Percentiles rank a stretch among this genome's conserved stretches.
phyloP scores from a whole-genome alignment of 2,113 vertebrate species.

The Oxyruncus cristatus region DNA sequence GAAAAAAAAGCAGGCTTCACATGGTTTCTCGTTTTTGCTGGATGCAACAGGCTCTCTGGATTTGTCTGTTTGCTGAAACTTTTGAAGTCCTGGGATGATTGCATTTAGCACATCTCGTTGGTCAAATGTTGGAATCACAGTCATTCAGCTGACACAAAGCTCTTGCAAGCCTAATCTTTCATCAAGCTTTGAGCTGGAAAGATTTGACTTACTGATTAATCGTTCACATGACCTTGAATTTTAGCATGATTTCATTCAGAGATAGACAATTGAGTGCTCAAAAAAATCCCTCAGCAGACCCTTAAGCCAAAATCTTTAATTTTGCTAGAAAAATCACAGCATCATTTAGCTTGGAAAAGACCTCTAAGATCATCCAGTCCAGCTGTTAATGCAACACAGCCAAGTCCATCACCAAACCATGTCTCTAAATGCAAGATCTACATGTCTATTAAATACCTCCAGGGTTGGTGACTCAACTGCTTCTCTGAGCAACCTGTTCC shows the following conservation, averaged over 20 bases:
- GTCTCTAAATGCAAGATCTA: neutral
- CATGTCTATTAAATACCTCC: neutral
- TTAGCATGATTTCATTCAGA: neutral
- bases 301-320: neutral
- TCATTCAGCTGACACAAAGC: neutral
- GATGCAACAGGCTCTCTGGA: neutral
- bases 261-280: neutral
- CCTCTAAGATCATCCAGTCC: neutral
- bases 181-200: constrained; percentile 3
- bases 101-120: neutral
- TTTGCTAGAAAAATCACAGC: neutral
- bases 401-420: neutral
- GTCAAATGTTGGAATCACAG: neutral
- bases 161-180: neutral
- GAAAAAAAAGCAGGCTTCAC: neutral
- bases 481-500: neutral
- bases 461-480: neutral
- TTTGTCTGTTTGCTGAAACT: neutral
- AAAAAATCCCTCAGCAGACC: neutral
- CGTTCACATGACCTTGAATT: neutral
- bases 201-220: neutral
- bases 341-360: neutral
- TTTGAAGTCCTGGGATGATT: neutral
- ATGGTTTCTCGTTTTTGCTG: neutral
- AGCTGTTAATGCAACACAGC: neutral